These are phyloP conservation scores for Drosophila nebulosa DNA, from an alignment of 1,140 invertebrate species.

Conservation along the genomic window DNA sequence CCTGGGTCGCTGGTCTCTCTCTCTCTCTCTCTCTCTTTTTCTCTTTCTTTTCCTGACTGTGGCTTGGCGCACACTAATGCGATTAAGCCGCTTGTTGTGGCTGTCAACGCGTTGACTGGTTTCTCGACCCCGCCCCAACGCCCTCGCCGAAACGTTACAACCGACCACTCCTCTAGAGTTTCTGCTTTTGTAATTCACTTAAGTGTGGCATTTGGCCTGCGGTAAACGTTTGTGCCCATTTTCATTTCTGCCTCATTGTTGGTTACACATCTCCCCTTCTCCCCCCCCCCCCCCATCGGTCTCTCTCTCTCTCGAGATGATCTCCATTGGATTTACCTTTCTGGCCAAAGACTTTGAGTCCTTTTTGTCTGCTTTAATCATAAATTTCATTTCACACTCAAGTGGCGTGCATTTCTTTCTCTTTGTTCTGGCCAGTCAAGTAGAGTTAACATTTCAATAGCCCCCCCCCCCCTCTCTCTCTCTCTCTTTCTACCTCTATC, in stretches of 20 bases:
- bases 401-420: conserved; percentile 29
- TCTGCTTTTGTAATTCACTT: conserved; percentile 77
- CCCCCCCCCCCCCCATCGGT: too few relatives aligned
- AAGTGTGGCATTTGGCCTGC: conserved; percentile 76
- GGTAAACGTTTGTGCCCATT: conserved; percentile 65
- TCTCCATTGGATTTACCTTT: conserved; percentile 54
- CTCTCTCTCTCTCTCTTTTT: too few relatives aligned
- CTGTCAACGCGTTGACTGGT: conserved; percentile 76
- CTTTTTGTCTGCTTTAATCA: conserved; percentile 60
- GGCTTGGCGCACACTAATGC: conserved; percentile 62
- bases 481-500: not conserved
- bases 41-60: too few relatives aligned
- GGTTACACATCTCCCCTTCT: not conserved
- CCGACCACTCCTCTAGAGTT: not conserved
- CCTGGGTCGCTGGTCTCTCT: not conserved
- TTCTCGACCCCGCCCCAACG: conserved; percentile 21
- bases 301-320: conserved; percentile 55
- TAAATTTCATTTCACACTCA: conserved; percentile 60
- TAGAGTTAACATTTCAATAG: conserved; percentile 45
- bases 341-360: conserved; percentile 40
- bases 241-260: conserved; percentile 53
- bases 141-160: not conserved
- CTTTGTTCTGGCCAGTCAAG: conserved; percentile 34
- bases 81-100: conserved; percentile 79
- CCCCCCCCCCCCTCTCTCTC: conserved; percentile 35